These are phyloP conservation scores for Panurus biarmicus DNA, from an alignment of 2,113 vertebrate species.

Conservation along the genomic window DNA sequence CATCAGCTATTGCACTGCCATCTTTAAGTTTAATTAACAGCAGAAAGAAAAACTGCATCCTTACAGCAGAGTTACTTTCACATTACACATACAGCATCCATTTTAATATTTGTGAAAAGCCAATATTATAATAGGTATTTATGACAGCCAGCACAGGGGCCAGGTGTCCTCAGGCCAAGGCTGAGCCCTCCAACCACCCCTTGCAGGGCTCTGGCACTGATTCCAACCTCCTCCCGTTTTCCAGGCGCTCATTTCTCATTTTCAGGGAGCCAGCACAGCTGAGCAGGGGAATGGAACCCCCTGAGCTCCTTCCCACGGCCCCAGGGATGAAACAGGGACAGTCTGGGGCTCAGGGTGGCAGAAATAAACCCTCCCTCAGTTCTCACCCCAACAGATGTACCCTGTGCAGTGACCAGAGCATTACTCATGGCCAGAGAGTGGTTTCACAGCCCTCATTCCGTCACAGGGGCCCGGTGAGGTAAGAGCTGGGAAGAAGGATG, in stretches of 20 bases:
- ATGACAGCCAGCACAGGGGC: background rate
- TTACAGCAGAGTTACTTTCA: too few relatives aligned
- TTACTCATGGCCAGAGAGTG: background rate
- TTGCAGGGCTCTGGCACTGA: background rate
- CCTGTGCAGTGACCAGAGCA: background rate
- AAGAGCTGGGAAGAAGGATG: background rate
- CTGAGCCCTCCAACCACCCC: background rate
- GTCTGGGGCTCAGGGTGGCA: background rate
- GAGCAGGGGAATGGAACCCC: accelerated
- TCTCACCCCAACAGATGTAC: background rate
- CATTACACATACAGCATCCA: too few relatives aligned
- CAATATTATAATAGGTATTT: too few relatives aligned
- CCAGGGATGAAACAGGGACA: background rate
- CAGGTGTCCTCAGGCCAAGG: background rate
- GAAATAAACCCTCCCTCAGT: background rate
- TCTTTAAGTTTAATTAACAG: too few relatives aligned
- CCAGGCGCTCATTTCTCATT: background rate
- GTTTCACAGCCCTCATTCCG: background rate
- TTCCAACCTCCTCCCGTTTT: background rate
- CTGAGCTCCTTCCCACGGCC: background rate
- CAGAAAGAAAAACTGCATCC: too few relatives aligned
- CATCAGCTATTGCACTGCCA: too few relatives aligned
- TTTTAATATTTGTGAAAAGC: too few relatives aligned
- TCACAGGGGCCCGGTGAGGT: background rate
- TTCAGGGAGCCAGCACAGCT: background rate